These are phyloP conservation scores for Ginglymostoma cirratum DNA, from an alignment of 2,113 vertebrate genomes.

Conservation along the genomic window DNA sequence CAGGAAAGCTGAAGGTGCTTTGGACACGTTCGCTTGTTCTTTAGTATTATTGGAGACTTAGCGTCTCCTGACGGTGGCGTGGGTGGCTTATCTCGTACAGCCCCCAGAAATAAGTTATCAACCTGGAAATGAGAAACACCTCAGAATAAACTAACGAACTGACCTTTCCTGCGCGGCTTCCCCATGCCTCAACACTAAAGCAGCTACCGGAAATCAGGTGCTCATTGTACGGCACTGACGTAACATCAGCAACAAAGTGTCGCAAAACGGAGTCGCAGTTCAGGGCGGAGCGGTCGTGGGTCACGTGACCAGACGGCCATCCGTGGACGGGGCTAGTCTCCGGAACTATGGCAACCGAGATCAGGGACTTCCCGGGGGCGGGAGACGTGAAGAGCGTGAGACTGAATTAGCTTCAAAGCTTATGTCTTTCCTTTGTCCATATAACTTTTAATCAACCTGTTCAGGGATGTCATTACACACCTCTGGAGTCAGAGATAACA, in stretches of 20 bases:
- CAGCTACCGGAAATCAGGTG: not conserved
- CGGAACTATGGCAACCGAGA: not conserved
- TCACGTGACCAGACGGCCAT: not conserved
- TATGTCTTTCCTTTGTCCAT: too few species aligned
- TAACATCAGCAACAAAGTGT: not conserved
- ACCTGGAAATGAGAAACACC: not conserved
- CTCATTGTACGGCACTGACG: not conserved
- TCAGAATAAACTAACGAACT: not conserved
- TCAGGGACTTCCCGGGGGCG: too few species aligned
- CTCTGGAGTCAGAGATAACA: too few species aligned
- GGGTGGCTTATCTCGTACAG: not conserved
- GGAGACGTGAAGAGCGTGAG: not conserved
- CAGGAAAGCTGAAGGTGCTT: not conserved
- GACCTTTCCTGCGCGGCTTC: not conserved
- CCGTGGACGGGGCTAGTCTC: not conserved
- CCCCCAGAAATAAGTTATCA: not conserved
- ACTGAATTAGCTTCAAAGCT: too few species aligned
- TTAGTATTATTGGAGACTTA: not conserved
- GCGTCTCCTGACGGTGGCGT: not conserved
- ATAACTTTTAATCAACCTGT: too few species aligned
- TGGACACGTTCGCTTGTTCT: not conserved
- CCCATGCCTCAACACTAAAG: not conserved
- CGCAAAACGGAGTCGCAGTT: not conserved
- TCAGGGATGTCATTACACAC: too few species aligned
- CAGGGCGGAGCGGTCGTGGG: fast-evolving